phyloP scores from a whole-genome alignment of 2,888 invertebrate genomes.

The Acholoe squamosa region DNA sequence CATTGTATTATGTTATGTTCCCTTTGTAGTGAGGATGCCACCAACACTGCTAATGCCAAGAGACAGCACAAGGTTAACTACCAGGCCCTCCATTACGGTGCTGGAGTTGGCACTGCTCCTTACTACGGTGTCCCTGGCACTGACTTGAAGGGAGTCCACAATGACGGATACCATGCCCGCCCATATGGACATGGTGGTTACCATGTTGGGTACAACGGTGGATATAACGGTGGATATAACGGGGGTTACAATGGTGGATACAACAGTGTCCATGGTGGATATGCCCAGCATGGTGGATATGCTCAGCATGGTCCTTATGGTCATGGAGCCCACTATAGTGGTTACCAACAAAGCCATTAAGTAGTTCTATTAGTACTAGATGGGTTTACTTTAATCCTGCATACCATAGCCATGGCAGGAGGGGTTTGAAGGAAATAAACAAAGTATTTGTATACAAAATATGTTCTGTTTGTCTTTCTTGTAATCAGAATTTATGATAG shows the following conservation, averaged over 20 bases:
- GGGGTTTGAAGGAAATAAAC: no score
- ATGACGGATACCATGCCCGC: neutral
- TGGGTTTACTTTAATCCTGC: no score
- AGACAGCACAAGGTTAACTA: constrained; percentile 26
- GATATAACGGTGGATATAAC: neutral
- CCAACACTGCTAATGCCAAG: neutral
- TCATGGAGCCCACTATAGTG: no score
- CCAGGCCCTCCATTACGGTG: constrained; percentile 20
- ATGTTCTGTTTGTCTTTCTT: no score
- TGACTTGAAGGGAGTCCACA: neutral
- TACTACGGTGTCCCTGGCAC: constrained; percentile 40
- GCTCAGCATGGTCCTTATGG: no score
- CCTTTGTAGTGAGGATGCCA: neutral
- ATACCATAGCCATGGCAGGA: no score
- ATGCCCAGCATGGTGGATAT: neutral
- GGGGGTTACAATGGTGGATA: neutral
- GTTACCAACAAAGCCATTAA: no score
- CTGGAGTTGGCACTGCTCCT: constrained; percentile 50
- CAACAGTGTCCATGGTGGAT: neutral
- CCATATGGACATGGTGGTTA: neutral
- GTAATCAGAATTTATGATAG: no score
- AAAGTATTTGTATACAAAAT: no score
- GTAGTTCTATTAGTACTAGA: no score
- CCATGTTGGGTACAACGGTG: constrained; percentile 2
- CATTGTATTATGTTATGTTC: no score